Evolutionary conservation across 2,797 vertebrate genomes (phyloP), one percentile per base, ranked within the genome.

Genomic region (Nothura maculosa): DNA sequence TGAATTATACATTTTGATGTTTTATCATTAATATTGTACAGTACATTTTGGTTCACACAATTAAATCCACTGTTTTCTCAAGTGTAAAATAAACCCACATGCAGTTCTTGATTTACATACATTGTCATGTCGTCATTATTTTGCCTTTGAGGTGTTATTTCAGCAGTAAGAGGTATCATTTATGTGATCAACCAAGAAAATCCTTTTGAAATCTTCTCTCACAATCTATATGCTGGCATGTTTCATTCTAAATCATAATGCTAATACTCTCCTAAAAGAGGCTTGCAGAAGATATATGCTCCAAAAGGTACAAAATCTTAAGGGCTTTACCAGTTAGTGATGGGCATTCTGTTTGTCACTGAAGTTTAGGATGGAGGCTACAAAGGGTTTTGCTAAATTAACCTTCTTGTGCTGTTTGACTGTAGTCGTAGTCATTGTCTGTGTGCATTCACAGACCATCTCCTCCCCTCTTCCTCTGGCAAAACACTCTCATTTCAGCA

Each of bases 71-170:
- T 99, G 98, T 99, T 99, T 99, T 98, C 98, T 99, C 98, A 98
- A 99, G 98, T 99, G 99, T 99, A 99, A 99, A 99, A 99, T 99
- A 99, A 99, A 99, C 98, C 98, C 98, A 99, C 99, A 99, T 98
- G 98, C 99, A 99, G 98, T 99, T 98, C 98, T 99, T 99, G 99
- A 98, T 99, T 99, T 99, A 99, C 98, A 97, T 97, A 97, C 97
- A 97, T 98, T 97, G 97, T 98, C 98, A 96, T 98, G 98, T 98
- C 97, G 96, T 98, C 96, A 95, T 98, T 99, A 95, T 98, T 97
- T 96, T 94, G 96, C 98, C 98, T 98, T 97, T 90, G 97, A 97
- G 97, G 93, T 95, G 93, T 94, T 97, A 58, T 85, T 97, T 81
- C 91, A 87, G 91, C 89, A 92, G 24, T 52, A 80, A 97, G 96